Evolutionary conservation across 2,113 vertebrate genomes (phyloP), one percentile per base, ranked within the genome.

Genomic region (Sialia sialis): DNA sequence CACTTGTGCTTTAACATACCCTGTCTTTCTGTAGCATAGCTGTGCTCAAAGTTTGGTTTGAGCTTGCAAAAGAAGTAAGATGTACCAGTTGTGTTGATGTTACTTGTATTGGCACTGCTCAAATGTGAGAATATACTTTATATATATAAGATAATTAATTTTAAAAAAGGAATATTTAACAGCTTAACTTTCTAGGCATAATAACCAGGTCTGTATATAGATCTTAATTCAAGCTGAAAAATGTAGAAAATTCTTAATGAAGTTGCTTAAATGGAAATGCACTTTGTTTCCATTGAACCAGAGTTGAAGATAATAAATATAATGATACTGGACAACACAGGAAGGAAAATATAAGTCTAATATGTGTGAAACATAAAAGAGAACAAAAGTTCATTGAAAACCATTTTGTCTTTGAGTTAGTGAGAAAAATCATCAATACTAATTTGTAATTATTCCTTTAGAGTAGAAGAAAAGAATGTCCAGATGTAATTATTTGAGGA

Each of bases 171-270:
- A 95, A 29, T 63, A 64, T 66, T 87, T 59, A 78, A 64, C 46
- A 84, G 41, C 56, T 78, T 84, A 70, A 27, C 29, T 38, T 66
- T 87, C 58, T 85, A 68, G 64, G 48, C 21, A 19, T 84, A 63
- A 52, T 66, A 56, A 62, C 73, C 78, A 58, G 18, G n/a, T 80
- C 38, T 87, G 29, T 77, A 7, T 85, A 63, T 69, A 66, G 64
- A 90, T 91, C 94, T 94, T 89, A 90, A 79, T 93, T 87, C 54
- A 85, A 74, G 23, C 23, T 64, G 36, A 77, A 95, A 92, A 92
- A 69, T 36, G 13, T 27, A 63, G 62, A 62, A 67, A 67, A 72
- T 60, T 38, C 27, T 39, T 82, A 94, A 93, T 89, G 58, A 85
- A 82, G 36, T 91, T 72, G 25, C 69, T 84, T 87, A 75, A 84